Conservation (phyloP, 2,888 invertebrate genomes). For the Oligia fasciuncula region DNA sequence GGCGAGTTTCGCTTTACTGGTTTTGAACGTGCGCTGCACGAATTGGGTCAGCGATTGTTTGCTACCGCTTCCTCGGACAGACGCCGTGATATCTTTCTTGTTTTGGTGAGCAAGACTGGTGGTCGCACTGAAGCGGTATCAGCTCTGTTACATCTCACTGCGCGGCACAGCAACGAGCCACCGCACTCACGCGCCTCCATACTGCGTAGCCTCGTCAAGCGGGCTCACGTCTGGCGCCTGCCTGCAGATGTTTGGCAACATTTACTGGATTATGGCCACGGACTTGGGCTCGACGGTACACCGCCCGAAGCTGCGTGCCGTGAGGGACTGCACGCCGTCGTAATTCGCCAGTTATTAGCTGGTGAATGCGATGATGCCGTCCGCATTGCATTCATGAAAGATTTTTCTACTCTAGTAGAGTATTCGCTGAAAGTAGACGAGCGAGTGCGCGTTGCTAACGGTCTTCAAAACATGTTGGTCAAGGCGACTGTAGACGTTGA, state of each 20-base stretch:
- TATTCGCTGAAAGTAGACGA: slow-evolving; percentile 74
- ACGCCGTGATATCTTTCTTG: slow-evolving; percentile 79
- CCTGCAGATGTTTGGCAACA: slow-evolving; percentile 73
- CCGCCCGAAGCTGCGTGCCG: slow-evolving; percentile 70
- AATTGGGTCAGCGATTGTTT: slow-evolving; percentile 73
- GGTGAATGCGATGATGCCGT: slow-evolving; percentile 61
- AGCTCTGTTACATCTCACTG: slow-evolving; percentile 71
- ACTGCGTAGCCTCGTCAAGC: slow-evolving; percentile 80
- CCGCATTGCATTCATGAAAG: slow-evolving; percentile 67
- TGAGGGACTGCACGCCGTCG: slow-evolving; percentile 80
- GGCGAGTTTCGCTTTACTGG: slow-evolving; percentile 77
- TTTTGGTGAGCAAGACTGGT: slow-evolving; percentile 82
- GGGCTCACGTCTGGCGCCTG: slow-evolving; percentile 78
- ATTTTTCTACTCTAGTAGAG: slow-evolving; percentile 73
- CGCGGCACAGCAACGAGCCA: slow-evolving; percentile 77
- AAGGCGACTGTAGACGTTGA: slow-evolving; percentile 55
- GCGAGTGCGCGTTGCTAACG: slow-evolving; percentile 61
- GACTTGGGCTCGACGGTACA: slow-evolving; percentile 78
- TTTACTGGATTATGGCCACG: slow-evolving; percentile 74
- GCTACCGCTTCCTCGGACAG: slow-evolving; percentile 73
- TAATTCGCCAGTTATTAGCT: slow-evolving; percentile 75
- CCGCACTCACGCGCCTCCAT: slow-evolving; percentile 77
- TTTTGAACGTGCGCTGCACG: slow-evolving; percentile 76
- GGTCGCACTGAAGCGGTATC: slow-evolving; percentile 72
- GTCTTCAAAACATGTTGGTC: slow-evolving; percentile 57